These are phyloP conservation scores for Eristalinus sepulchralis DNA, from an alignment of 2,888 invertebrate genomes.

Conservation along the genomic window DNA sequence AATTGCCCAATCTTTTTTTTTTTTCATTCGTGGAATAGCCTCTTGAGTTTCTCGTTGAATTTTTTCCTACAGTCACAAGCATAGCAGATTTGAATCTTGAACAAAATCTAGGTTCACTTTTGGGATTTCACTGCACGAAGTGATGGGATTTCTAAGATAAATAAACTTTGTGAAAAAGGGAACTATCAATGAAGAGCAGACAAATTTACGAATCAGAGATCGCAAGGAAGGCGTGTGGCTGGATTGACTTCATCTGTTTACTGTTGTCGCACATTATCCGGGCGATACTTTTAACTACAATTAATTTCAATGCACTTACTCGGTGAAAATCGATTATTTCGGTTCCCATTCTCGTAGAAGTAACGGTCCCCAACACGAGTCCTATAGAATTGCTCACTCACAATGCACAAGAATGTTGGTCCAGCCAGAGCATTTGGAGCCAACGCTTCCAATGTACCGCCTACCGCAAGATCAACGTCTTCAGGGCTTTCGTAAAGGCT, in stretches of 20 bases:
- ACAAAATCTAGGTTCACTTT: slow-evolving; percentile 83
- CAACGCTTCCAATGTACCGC: slow-evolving; percentile 89
- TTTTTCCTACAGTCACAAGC: too few species aligned
- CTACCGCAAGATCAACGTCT: slow-evolving; percentile 94
- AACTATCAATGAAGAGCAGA: slow-evolving; percentile 69
- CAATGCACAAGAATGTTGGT: slow-evolving; percentile 93
- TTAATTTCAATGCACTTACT: slow-evolving; percentile 81
- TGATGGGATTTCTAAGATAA: slow-evolving; percentile 83
- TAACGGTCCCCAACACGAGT: slow-evolving; percentile 93
- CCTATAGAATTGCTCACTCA: slow-evolving; percentile 93
- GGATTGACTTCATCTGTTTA: slow-evolving; percentile 85
- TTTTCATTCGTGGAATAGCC: too few species aligned
- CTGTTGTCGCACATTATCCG: slow-evolving; percentile 91
- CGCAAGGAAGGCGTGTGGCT: slow-evolving; percentile 85
- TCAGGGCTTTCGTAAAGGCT: slow-evolving; percentile 86
- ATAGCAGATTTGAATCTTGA: too few species aligned
- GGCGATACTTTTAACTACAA: too few species aligned
- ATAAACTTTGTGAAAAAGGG: slow-evolving; percentile 30
- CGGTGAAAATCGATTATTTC: slow-evolving; percentile 84
- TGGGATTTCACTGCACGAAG: slow-evolving; percentile 84
- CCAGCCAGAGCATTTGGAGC: slow-evolving; percentile 90
- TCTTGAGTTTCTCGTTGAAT: too few species aligned
- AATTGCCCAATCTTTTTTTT: too few species aligned
- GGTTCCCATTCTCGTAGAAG: slow-evolving; percentile 89
- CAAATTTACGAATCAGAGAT: slow-evolving; percentile 83